A percentile compares a stretch with the other conserved stretches of the same genome.
phyloP scores from a whole-genome alignment of 2,113 vertebrate species.

The Panurus biarmicus region DNA sequence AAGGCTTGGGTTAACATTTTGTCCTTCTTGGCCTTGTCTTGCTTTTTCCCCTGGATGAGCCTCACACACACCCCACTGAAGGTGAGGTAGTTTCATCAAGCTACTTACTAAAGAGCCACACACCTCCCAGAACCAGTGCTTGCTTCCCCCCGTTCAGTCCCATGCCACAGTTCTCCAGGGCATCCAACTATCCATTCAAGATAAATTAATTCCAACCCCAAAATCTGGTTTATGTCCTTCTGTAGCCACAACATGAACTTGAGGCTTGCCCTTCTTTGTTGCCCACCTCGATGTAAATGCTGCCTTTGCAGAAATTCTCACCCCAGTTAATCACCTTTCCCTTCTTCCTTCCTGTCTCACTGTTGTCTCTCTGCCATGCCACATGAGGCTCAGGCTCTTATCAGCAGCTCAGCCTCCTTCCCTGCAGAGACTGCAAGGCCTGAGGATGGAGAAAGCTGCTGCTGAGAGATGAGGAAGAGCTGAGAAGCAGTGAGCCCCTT shows the following conservation, averaged over 20 bases:
- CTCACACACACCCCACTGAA: neutral
- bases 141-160: neutral
- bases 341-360: neutral
- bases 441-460: neutral
- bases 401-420: neutral
- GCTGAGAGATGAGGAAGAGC: neutral
- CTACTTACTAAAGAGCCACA: neutral
- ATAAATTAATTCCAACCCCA: neutral
- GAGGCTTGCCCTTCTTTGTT: neutral
- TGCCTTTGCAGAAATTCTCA: neutral
- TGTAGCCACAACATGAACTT: neutral
- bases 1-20: neutral
- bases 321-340: neutral
- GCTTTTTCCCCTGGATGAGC: neutral
- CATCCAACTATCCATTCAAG: neutral
- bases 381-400: neutral
- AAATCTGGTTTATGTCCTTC: neutral
- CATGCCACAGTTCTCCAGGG: neutral
- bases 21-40: neutral
- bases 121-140: neutral
- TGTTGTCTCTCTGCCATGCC: neutral
- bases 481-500: neutral
- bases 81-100: neutral
- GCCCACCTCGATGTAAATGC: neutral
- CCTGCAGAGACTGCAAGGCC: neutral